Evolutionary conservation across 2,888 invertebrate genomes (phyloP), one percentile per base, ranked within the genome.

Genomic region (Drosophila diplacantha): DNA sequence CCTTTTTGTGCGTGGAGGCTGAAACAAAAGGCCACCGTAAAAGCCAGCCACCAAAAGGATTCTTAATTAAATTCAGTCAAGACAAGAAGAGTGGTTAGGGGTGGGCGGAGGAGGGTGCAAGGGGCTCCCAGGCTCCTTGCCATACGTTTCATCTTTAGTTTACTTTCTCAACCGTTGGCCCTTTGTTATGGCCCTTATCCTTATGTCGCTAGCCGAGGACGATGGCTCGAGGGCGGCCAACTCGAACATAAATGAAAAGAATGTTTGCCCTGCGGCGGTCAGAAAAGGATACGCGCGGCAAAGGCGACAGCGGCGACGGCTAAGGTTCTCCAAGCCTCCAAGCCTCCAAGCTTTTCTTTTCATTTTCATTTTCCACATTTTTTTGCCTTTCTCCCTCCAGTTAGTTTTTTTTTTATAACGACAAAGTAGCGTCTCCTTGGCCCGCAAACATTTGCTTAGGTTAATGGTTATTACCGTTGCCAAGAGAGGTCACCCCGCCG

Each of bases 51-150:
- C 47, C 64, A 69, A 77, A 79, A 83, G 78, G 78, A 80, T 79
- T 81, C 83, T 83, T 79, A 79, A 79, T 79, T 79, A 79, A 79
- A 79, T 79, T 79, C 80, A 64, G 58, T 47, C 84, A 81, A 76
- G 78, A 83, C 76, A 78, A 65, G 65, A 39, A 46, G 18, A 29
- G 62, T 52, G 65, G 64, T 37, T 62, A 35, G 46, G 62, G 22
- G 20, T 20, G n/a, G 50, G 61, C 62, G 83, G 68, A 64, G 81
- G 68, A n/a, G 75, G 63, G 22, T 16, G 35, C 9, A 35, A 16
- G 47, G 47, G 47, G 49, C 12, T 22, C n/a, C 31, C 14, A 9
- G 34, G 22, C n/a, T 73, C 65, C 49, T 34, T 65, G 66, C 46
- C 62, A 63, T 66, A 66, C 62, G 62, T 63, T 69, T 66, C 69